Evolutionary conservation across 2,113 vertebrate genomes (phyloP).

Genomic region (Grus americana): DNA sequence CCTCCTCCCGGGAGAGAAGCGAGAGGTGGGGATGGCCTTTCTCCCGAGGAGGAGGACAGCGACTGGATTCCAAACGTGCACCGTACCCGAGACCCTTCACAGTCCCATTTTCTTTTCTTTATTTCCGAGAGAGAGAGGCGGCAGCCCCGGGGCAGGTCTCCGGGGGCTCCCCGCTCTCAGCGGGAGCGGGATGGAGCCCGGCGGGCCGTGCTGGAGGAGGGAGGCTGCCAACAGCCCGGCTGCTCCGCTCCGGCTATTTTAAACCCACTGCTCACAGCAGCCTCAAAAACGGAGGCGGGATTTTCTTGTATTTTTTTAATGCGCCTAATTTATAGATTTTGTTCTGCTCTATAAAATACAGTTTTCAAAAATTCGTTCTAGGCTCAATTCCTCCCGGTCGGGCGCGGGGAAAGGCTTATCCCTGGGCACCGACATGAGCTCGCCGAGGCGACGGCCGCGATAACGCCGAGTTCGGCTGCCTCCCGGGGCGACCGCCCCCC

Average conservation of each 20-base stretch:
- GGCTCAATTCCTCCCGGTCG: neutral
- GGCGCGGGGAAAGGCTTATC: neutral
- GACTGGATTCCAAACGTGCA: neutral
- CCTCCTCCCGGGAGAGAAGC: neutral
- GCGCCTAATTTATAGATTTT: neutral
- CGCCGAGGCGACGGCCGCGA: accelerated
- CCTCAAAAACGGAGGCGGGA: neutral
- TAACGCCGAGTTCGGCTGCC: too few species aligned
- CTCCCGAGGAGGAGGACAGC: neutral
- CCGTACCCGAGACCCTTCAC: neutral
- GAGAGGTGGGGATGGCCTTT: neutral
- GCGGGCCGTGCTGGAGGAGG: neutral
- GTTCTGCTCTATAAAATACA: neutral
- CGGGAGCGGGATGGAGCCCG: neutral
- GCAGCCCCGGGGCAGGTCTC: neutral
- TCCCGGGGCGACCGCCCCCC: too few species aligned
- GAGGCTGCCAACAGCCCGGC: neutral
- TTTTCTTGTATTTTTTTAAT: neutral
- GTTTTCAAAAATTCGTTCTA: neutral
- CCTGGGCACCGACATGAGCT: neutral
- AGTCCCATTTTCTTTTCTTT: accelerated
- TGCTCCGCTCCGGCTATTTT: neutral
- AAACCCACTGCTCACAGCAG: neutral
- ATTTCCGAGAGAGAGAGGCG: too few species aligned
- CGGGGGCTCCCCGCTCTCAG: neutral